Base-by-base conservation (phyloP, 2,797 vertebrate species). In the Sebastes trivittatus region DNA sequence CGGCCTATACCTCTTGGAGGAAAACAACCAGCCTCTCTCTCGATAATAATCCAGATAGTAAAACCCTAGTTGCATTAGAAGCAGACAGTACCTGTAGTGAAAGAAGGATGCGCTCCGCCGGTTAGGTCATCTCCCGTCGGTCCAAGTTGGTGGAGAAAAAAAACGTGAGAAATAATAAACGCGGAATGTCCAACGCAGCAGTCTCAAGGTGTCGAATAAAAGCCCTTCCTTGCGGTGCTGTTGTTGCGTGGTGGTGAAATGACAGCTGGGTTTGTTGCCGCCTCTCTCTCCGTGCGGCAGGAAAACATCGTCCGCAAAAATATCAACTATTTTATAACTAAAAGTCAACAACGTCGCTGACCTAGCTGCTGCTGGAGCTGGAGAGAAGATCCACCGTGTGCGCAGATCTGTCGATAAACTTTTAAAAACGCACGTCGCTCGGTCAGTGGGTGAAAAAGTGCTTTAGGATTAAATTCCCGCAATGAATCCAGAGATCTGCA, bases 321-420 rank as follows among this genome's bases (percentile, higher is more conserved):
- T 61, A 70, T 34, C 66, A 78, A 69, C 80, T 78, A 23, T 66
- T 82, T 70, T 52, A 11, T 23, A 88, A 87, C 59, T 84, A 54
- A 78, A 78, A 88, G 80, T 81, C 79, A 76, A 84, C 83, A 75
- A 38, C 74, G 88, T 60, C 81, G 83, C 84, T 69, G 86, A 86
- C 66, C 82, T 34, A 54, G 36, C 38, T 42, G 36, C 36, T 38
- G 38, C 72, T 55, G 80, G 38, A 42, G 38, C 42, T 46, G 42
- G 42, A 46, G 68, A 69, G 84, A 38, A 69, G 82, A 66, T 81
- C 82, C 77, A 16, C 84, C 60, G 80, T 68, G 79, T 68, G 89
- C 84, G 79, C 23, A 58, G 87, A 84, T 87, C 86, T 65, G 80
- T 89, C 88, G 80, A 75, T 75, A 94, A 46, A 94, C 91, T 94